Evolutionary conservation across 2,888 invertebrate species (phyloP).

Genomic region (Nudaria mundana): DNA sequence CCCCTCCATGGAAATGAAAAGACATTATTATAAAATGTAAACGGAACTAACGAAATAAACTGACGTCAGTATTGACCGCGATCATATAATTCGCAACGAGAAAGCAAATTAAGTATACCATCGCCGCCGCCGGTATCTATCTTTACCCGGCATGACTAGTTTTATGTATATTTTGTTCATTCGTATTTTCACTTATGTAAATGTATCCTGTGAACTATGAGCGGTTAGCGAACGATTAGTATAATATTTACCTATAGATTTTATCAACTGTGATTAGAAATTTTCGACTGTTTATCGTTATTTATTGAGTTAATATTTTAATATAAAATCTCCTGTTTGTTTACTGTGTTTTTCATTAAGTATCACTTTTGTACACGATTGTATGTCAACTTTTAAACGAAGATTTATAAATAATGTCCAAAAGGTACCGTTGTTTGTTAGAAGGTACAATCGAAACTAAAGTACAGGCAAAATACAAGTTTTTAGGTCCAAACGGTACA

Average conservation of each 20-base stretch:
- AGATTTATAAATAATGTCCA: too few species aligned
- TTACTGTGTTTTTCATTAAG: too few species aligned
- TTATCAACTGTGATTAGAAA: neutral
- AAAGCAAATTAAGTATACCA: slow-evolving; percentile 58
- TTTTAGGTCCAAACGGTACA: too few species aligned
- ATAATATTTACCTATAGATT: slow-evolving; percentile 8
- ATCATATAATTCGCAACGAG: slow-evolving; percentile 52
- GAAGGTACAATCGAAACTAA: too few species aligned
- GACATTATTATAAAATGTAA: too few species aligned
- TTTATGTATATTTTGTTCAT: slow-evolving; percentile 46
- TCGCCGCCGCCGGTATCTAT: slow-evolving; percentile 13
- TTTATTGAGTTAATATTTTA: too few species aligned
- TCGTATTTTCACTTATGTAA: slow-evolving; percentile 77
- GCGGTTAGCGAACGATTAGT: slow-evolving; percentile 40
- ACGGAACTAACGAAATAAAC: neutral
- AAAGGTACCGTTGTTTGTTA: too few species aligned
- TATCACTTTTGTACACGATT: too few species aligned
- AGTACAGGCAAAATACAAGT: too few species aligned
- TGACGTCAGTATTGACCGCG: slow-evolving; percentile 24
- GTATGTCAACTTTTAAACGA: too few species aligned
- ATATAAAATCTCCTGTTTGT: too few species aligned
- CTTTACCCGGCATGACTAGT: slow-evolving; percentile 47
- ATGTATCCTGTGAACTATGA: slow-evolving; percentile 60
- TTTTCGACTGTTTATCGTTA: too few species aligned
- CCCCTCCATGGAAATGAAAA: neutral